Evolutionary conservation across 2,113 vertebrate genomes (phyloP).

Genomic region (Epinephelus lanceolatus): DNA sequence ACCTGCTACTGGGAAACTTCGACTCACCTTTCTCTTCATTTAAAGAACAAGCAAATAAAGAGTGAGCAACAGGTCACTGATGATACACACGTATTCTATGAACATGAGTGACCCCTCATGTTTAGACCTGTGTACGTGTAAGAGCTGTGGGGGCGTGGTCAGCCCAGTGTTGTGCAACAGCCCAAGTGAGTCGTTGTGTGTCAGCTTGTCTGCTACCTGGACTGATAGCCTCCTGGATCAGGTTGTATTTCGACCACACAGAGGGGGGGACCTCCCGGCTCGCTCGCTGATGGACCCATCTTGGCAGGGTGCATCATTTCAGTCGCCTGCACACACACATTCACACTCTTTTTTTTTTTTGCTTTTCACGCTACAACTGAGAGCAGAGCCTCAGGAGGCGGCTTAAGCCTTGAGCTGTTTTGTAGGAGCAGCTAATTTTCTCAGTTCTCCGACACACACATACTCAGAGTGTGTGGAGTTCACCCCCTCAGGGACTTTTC

Average conservation of each 20-base stretch:
- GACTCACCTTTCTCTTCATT: background rate
- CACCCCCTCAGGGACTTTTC: background rate
- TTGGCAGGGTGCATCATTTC: constrained; percentile 9
- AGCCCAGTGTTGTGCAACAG: constrained; percentile 30
- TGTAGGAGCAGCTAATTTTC: constrained; percentile 29
- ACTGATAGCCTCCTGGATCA: constrained; percentile 27
- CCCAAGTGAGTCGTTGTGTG: background rate
- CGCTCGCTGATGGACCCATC: constrained; percentile 12
- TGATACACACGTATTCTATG: background rate
- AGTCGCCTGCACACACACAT: background rate
- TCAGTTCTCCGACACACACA: background rate
- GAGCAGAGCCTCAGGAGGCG: constrained; percentile 14
- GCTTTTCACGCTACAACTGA: constrained; percentile 12
- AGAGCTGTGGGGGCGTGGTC: background rate
- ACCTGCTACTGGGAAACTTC: background rate
- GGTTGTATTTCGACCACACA: constrained; percentile 41
- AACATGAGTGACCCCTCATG: constrained; percentile 6
- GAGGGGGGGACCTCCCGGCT: constrained; percentile 45
- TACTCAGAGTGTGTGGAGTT: background rate
- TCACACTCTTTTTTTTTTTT: background rate
- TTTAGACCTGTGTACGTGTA: background rate
- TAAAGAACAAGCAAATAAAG: too few species aligned
- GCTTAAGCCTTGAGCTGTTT: constrained; percentile 22
- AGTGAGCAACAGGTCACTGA: background rate
- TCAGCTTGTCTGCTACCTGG: constrained; percentile 19